These are phyloP conservation scores for Petrophora chlorosata DNA, from an alignment of 2,888 invertebrate genomes.

Conservation along the genomic window DNA sequence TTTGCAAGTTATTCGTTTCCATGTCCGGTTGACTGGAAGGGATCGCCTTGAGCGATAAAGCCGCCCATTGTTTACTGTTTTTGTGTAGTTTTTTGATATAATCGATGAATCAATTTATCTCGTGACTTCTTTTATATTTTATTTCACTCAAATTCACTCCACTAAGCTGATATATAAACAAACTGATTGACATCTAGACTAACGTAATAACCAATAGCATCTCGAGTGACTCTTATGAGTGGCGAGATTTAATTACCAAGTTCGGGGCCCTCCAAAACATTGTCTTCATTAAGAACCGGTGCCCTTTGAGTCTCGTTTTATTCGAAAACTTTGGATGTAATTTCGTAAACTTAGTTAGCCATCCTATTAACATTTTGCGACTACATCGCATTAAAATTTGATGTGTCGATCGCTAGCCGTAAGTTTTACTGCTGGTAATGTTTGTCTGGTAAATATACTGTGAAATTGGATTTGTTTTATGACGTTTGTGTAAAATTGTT, in stretches of 20 bases:
- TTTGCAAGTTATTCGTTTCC: no score
- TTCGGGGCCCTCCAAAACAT: conserved; percentile 69
- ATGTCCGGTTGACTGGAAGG: no score
- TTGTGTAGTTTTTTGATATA: no score
- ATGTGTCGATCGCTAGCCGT: conserved; percentile 26
- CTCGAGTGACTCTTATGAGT: conserved; percentile 57
- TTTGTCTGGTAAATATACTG: no score
- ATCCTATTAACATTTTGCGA: conserved; percentile 66
- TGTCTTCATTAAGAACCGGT: conserved; percentile 73
- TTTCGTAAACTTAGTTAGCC: conserved; percentile 68
- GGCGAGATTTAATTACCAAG: conserved; percentile 72
- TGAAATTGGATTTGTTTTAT: no score
- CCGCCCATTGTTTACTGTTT: no score
- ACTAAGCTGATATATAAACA: no score
- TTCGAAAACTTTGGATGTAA: conserved; percentile 78
- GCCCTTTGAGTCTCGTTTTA: conserved; percentile 75
- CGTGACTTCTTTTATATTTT: no score
- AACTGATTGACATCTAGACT: conserved; percentile 59
- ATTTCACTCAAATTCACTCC: no score
- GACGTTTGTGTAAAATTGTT: no score
- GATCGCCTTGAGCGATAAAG: no score
- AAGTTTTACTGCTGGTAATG: conserved; percentile 21
- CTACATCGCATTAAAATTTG: conserved; percentile 46
- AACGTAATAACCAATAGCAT: conserved; percentile 57
- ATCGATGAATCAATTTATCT: no score